Percentiles rank a stretch among this genome's conserved stretches.
phyloP scores from a whole-genome alignment of 2,888 invertebrate genomes.

The Andrena flavipes region DNA sequence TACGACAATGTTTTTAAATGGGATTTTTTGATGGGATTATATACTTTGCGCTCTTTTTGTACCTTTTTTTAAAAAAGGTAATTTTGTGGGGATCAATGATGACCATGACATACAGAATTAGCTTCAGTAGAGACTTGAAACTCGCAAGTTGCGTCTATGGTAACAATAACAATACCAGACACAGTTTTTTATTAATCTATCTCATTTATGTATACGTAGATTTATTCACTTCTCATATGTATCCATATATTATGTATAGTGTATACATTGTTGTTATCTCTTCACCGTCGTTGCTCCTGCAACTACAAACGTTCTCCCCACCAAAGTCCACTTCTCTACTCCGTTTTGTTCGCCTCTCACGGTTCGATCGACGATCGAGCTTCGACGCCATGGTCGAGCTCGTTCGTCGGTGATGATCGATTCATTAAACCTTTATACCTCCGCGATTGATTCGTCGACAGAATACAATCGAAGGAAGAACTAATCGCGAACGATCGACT shows the following conservation, averaged over 20 bases:
- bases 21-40: too few relatives aligned
- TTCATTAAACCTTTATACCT: background rate
- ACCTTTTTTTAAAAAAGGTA: too few relatives aligned
- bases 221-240: slow-evolving; percentile 74
- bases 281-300: slow-evolving; percentile 68
- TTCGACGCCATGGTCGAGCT: background rate
- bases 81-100: too few relatives aligned
- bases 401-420: background rate
- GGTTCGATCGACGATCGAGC: slow-evolving; percentile 35
- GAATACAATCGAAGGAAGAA: slow-evolving; percentile 1
- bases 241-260: slow-evolving; percentile 78
- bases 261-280: slow-evolving; percentile 77
- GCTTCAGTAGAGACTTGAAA: background rate
- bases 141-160: background rate
- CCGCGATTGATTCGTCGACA: slow-evolving; percentile 12
- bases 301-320: slow-evolving; percentile 46
- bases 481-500: slow-evolving; percentile 15
- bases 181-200: slow-evolving; percentile 80
- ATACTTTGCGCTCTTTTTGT: too few relatives aligned
- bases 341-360: background rate
- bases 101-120: too few relatives aligned
- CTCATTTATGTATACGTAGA: slow-evolving; percentile 78
- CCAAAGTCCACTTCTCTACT: background rate
- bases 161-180: slow-evolving; percentile 73
- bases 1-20: too few relatives aligned